Base-by-base conservation (phyloP, 1,140 invertebrate genomes). In the Zaprionus inermis region DNA sequence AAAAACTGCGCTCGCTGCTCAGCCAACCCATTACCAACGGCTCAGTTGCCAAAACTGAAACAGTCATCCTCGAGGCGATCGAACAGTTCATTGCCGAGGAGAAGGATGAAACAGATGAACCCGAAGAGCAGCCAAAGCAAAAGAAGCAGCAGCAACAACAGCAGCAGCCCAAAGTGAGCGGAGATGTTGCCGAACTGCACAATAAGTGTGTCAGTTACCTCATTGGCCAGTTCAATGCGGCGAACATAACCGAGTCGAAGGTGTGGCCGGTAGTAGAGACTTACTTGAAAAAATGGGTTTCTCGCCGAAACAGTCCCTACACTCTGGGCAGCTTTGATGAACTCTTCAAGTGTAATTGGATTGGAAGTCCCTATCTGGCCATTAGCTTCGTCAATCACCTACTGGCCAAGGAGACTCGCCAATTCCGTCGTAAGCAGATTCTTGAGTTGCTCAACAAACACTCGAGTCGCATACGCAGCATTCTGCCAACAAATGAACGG, bases 201-300 rank as follows among this genome's bases (percentile, higher is more conserved):
- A 63, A 78, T n/a, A 82, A 77, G 41, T 79, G 79, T 54, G 52
- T 79, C 12, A 79, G 65, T n/a, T 69, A 74, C 38, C 41, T 86
- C 36, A 41, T 86, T 5, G 34, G 24, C 7, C 83, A 88, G 10
- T 72, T 66, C 4, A 34, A 32, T 2, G 56, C 46, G 14, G 6
- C 24, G 3, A 28, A 59, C 16, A 36, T 61, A 4, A 70, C 34
- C 4, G 28, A 52, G 5, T 68, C 41, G 9, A 12, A 38, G 0
- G 60, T 88, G 1, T 83, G 80, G 70, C 36, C 66, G 0, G 14
- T 80, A 20, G 30, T 88, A 0, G 30, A 70, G 2, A 22, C 34
- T 3, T 72, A 65, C 3, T 22, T 78, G 3, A 3, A 69, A 32
- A 72, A 80, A n/a, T 82, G 44, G 72, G 38, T 74, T 22, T 54